Evolutionary conservation across 37 sponge, comb jelly and placozoan species (phyloP), one percentile per base, ranked within the genome.

Genomic region (Beroe forskalii): DNA sequence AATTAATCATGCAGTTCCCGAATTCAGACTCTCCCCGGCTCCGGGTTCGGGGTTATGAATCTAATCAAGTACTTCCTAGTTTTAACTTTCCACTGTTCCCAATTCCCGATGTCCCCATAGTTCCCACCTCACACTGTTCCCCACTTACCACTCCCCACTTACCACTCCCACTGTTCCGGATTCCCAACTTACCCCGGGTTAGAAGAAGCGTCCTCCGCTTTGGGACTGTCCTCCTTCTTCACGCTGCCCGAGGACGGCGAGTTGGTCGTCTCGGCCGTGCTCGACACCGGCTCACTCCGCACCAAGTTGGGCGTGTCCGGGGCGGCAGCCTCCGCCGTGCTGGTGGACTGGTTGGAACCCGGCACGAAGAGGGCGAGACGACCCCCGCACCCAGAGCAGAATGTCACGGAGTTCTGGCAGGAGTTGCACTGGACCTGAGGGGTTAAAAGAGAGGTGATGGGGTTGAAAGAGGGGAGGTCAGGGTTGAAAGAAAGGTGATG

Each of bases 401-500:
- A 72, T 14, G 75, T 72, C 9, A 72, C 75, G 4, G 75, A 72
- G 75, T 72, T 72, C 39, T 72, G 75, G 39, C 75, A 72, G 40
- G 75, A 72, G 75, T 72, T 72, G 20, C 75, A 72, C 75, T 72
- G 75, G 35, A 72, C 75, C 75, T 72, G 75, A 4, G 20, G n/a
- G n/a, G 60, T 20, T 9, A 55, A 17, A 55, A n/a, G n/a, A n/a
- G n/a, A n/a, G n/a, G n/a, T n/a, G n/a, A n/a, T n/a, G n/a, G n/a
- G n/a, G n/a, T n/a, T 55, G 60, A 55, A 17, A 55, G 60, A 55
- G 60, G 17, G 17, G 60, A 55, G 60, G 17, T 9, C 9, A 17
- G 17, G 60, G 17, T 9, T 20, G 60, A 55, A 17, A 55, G 60
- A 55, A 55, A 55, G 60, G 60, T n/a, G n/a, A n/a, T n/a, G n/a